Evolutionary conservation across 35 echinoderm and acorn worm species (phyloP), one percentile per base, ranked within the genome.

Genomic region (Anneissia japonica): DNA sequence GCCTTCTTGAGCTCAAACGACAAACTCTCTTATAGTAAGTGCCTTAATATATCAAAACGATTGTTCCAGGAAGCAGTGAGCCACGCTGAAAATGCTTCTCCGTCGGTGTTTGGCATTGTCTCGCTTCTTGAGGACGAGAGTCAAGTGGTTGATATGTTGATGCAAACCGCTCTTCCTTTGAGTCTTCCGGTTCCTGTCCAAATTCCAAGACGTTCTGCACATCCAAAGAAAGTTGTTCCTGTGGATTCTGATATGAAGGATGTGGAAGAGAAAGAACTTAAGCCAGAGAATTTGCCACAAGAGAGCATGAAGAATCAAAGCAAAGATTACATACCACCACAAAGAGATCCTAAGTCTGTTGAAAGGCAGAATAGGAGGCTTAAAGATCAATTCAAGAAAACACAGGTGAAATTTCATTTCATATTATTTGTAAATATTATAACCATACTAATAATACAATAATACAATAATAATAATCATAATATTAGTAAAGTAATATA

Each of bases 291-390:
- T 0, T 23, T 12, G 5, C 23, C 26, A 13, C 80, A 76, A 73
- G 86, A 88, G 28, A 46, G 64, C 0, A 74, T 23, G 45, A 31
- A 35, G 31, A 46, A 41, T 72, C 21, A 39, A 34, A 64, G 45
- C 32, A 77, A 77, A 72, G 86, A 80, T 41, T 87, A 74, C 34
- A 81, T 80, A 43, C 85, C 79, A 46, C 79, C 74, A 78, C 87
- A 64, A 55, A 64, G 76, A 37, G 78, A 74, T 55, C 72, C 76
- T 31, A 82, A 36, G 79, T 85, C 32, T 31, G 83, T 86, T 74
- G 90, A 92, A 72, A 84, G 81, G 81, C 72, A 87, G 5, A 92
- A 92, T 72, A 87, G 90, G 28, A 86, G 21, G 31, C 81, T 92
- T 32, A 92, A 83, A 35, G 90, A 92, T n/a, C n/a, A 84, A 35